Evolutionary conservation across 64 coral and sea anemone genomes (phyloP), one percentile per base, ranked within the genome.

Genomic region (Orbicella faveolata): DNA sequence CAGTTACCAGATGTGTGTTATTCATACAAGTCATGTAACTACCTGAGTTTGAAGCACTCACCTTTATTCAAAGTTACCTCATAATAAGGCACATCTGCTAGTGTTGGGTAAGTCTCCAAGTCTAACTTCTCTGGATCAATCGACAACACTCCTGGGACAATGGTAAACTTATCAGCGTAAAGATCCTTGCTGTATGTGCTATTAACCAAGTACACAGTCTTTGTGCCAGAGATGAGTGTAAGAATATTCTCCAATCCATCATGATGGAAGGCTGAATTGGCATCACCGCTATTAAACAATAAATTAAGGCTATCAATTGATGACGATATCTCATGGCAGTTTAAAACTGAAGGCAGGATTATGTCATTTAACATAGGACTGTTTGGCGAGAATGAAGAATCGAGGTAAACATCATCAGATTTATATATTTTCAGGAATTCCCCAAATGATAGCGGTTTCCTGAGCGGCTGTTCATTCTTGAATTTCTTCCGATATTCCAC

Each of bases 181-280:
- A 99, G 65, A 11, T 95, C 84, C 26, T 99, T 88, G 37, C 69
- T 81, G 66, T 99, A 96, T 9, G 88, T 87, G 41, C 85, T 89
- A 61, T 99, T 94, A 36, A 99, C 83, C 2, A 99, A 77, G 61
- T 89, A 80, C 15, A 99, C 61, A 13, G 83, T 93, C 61, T 99
- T 99, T 65, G 83, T 74, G 4, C 90, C 90, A 37, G 97, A 99
- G 64, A 99, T 69, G 4, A 96, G 30, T 1, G 91, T 74, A 35
- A 99, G 84, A 53, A 99, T 64, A 83, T 99, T 99, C 63, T 99
- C 97, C 85, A 96, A 99, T n/a, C 97, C 97, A 94, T 99, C 97
- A 44, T 99, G 97, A 68, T 99, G 97, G 8, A 96, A 89, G 62
- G 97, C 90, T 44, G 97, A 99, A 18, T 70, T 94, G 12, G 97